Base-by-base conservation (phyloP, 2,113 vertebrate species). In the Hippocampus mohnikei region DNA sequence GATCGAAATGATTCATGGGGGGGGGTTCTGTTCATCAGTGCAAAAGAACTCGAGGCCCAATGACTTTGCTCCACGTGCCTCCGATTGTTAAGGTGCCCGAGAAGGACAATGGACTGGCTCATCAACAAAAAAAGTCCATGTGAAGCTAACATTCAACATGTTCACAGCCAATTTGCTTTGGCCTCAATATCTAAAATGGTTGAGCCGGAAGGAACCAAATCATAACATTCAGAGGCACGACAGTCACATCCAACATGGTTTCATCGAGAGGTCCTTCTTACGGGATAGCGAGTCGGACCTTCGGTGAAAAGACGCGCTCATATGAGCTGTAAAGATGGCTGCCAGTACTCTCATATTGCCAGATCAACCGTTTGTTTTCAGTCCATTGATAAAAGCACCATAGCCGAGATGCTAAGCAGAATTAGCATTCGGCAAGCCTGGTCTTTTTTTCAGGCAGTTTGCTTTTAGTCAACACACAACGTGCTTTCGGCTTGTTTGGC, bases 101-200 rank as follows among this genome's bases (percentile, higher is more conserved):
- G 61, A 58, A 83, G 69, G 64, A 83, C 75, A 75, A 67, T 72
- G 62, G 67, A 52, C 37, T 8, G 29, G 18, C 72, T 75, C 77
- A 55, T 84, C 75, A 59, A 74, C 80, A 37, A 70, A 67, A 61
- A 64, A 70, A 67, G 71, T 86, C 85, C 69, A 76, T 86, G 81
- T 48, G 73, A 73, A 78, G 83, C 72, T 73, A 78, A 76, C 83
- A 75, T 69, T 68, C 75, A 61, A 25, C 53, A 63, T 76, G 75
- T 6, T 8, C 69, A 46, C 70, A 73, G 67, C 76, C 80, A 79
- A 72, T 84, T 84, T 77, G 76, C 61, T 59, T 21, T 13, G 37
- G 70, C 72, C 55, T 85, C 86, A 85, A 75, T 80, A 71, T 61
- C 70, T 64, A 64, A 37, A 6, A 37, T 37, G 33, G 33, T 37